Base-by-base conservation (phyloP, 2,888 invertebrate genomes). In the Drosophila anomalata region DNA sequence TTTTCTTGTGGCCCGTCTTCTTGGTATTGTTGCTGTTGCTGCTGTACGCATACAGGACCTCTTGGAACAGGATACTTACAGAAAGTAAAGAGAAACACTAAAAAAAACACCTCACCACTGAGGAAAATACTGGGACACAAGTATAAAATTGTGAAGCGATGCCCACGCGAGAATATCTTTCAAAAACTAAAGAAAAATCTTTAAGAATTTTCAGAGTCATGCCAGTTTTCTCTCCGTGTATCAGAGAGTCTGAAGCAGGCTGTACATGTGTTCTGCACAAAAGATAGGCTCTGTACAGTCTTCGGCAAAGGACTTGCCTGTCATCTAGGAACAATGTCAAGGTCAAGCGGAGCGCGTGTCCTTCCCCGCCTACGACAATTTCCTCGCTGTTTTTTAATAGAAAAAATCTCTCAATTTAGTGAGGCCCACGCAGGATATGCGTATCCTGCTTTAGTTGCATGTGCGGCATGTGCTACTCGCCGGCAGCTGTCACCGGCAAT, bases 361-460 rank as follows among this genome's bases (percentile, higher is more conserved):
- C 56, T 52, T 47, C 65, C 63, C 63, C 63, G 39, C 17, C 65
- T 26, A 62, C 62, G 46, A 53, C 29, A 52, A 31, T 62, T 65
- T 73, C 69, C 39, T 14, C 22, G 56, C 52, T 33, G 68, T 84
- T 87, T 86, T 84, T 84, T 87, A 86, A 87, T 84, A 78, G 81
- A 79, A 74, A 79, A 84, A 86, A 84, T 84, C 81, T 86, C 58
- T 68, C 62, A 75, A 58, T 70, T 83, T 78, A 65, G 62, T 76
- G 58, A 62, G 47, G 47, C 44, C 29, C 47, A 53, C 66, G 78
- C 85, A 83, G 83, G 82, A 83, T 83, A 76, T 85, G 85, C 82
- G 82, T 85, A 85, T 82, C 82, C 85, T 83, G 83, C 83, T 78
- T 85, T 75, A 76, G 78, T 51, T 66, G 68, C 83, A 83, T 80